These are phyloP conservation scores for Mystacornis crossleyi DNA, from an alignment of 2,113 vertebrate species.

Conservation along the genomic window DNA sequence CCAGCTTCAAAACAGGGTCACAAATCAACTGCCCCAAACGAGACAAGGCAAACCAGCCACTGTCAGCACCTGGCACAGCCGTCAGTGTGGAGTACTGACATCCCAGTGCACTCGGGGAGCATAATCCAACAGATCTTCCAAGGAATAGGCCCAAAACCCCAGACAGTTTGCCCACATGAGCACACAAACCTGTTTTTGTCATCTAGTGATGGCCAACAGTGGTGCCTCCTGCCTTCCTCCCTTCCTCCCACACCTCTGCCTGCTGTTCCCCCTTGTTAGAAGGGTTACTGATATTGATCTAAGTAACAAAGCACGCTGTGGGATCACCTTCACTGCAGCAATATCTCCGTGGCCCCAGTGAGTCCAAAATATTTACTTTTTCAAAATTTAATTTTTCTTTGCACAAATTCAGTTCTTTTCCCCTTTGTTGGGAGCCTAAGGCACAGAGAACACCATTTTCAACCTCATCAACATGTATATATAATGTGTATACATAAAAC, in stretches of 20 bases:
- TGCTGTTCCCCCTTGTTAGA: background rate
- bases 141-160: background rate
- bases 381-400: background rate
- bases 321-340: background rate
- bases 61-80: fast-evolving
- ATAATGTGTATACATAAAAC: background rate
- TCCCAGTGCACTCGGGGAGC: fast-evolving
- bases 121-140: background rate
- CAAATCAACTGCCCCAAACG: background rate
- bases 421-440: background rate
- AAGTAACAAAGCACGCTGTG: background rate
- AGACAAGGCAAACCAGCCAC: background rate
- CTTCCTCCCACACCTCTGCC: background rate
- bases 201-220: background rate
- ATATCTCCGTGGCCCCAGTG: background rate
- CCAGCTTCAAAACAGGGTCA: background rate
- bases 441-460: background rate
- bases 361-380: background rate
- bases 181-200: background rate
- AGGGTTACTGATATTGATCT: fast-evolving
- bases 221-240: background rate
- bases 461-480: background rate
- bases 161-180: background rate
- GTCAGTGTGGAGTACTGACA: fast-evolving
- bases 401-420: background rate